These are phyloP conservation scores for Pristionchus mayeri DNA, from an alignment of 2,888 invertebrate genomes.

Conservation along the genomic window DNA sequence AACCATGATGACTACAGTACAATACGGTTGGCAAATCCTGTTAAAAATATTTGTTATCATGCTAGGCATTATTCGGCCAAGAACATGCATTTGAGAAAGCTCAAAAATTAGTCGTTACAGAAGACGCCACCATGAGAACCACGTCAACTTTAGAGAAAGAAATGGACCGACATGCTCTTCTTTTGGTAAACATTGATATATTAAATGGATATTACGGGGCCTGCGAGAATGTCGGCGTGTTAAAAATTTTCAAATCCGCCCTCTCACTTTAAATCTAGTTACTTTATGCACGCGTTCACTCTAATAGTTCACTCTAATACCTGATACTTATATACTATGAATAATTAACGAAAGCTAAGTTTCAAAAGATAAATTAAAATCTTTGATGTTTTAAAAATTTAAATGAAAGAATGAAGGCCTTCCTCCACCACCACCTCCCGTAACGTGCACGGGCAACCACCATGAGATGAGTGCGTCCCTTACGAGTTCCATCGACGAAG, in stretches of 20 bases:
- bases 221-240: no score
- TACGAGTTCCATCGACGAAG: constrained; percentile 42
- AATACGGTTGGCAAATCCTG: constrained; percentile 1
- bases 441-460: constrained; percentile 18
- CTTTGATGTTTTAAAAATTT: neutral
- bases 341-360: no score
- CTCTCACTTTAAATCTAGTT: no score
- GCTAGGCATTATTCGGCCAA: no score
- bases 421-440: constrained; percentile 46
- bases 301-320: no score
- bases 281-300: no score
- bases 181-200: no score
- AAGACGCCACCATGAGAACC: neutral
- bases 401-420: neutral
- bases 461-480: neutral
- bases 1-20: constrained; percentile 31
- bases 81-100: no score
- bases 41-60: no score
- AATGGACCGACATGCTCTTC: constrained; percentile 14
- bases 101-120: neutral
- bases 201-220: no score
- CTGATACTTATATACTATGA: no score
- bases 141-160: constrained; percentile 13
- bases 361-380: neutral
- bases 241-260: no score